Base-by-base conservation (phyloP, 2,797 vertebrate species). In the Scomberomorus guttatus region DNA sequence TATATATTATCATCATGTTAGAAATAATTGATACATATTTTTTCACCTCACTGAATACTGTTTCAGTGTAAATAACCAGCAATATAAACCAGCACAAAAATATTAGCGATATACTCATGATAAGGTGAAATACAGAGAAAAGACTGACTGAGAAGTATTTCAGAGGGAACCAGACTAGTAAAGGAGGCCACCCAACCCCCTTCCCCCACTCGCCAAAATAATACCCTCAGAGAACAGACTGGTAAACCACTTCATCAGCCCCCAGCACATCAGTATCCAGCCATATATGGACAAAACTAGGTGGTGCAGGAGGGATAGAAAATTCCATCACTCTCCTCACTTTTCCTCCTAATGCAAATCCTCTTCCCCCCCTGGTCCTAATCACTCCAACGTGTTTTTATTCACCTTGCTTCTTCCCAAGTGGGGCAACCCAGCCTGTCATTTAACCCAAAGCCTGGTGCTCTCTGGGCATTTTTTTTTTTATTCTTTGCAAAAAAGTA, bases 271-370 rank as follows among this genome's bases (percentile, higher is more conserved):
- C 80, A 73, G 48, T n/a, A n/a, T 73, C 56, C 50, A 71, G 34
- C 80, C 83, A 68, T 84, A 82, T 84, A 82, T 72, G 76, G 83
- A 75, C 13, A 82, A 37, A 75, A 82, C 17, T 57, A 73, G 62
- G 82, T 29, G 82, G 83, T 67, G 62, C 17, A 69, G 73, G 46
- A 39, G 60, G 52, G 75, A 74, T 58, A 64, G 70, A 75, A 77
- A 86, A 91, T 89, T 92, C 89, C 82, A 85, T 86, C 83, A 87
- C 83, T 85, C 68, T 63, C 18, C 29, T 72, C 66, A 67, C 68
- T 71, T 81, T 64, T 75, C 52, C 32, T 83, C 59, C 63, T 32
- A 24, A 87, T 82, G 76, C 67, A 87, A 89, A 90, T 89, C 77
- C 70, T 73, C 65, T 68, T 27, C 52, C 75, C 57, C 57, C 34